Evolutionary conservation across 2,797 vertebrate genomes (phyloP), one percentile per base, ranked within the genome.

Genomic region (Chelon labrosus): DNA sequence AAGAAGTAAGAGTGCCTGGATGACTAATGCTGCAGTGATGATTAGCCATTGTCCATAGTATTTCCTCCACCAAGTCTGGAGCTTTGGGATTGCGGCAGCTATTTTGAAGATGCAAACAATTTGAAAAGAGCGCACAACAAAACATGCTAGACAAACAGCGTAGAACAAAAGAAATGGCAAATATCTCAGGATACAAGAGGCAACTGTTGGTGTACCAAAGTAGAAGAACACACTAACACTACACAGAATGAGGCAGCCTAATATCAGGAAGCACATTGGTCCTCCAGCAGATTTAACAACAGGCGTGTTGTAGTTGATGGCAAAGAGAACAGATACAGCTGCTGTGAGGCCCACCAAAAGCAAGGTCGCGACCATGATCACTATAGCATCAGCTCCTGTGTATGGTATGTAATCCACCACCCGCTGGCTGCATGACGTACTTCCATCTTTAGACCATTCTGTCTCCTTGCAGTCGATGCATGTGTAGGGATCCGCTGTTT

Each of bases 81-180:
- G 58, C 0, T 58, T 86, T 0, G 95, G 96, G 14, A 91, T 89
- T 63, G 88, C 94, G 3, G 87, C 58, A 0, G 94, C 93, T 64
- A 96, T 94, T 92, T 96, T 97, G 85, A 97, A 97, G 81, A 96
- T 91, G 67, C 92, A 93, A 66, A 97, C 78, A 25, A 97, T 92
- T 76, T 97, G 97, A 87, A 97, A 96, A 17, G 95, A 95, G 44
- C 93, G 95, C 0, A 96, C 93, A 0, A 89, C 91, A 75, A 97
- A 89, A 53, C 96, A 96, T 0, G 94, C 93, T 0, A 97, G 84
- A 83, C 95, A 96, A 38, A 92, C 4, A 0, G 92, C 83, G 79
- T 93, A 94, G 72, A 95, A 90, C 41, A 96, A 31, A 13, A 70
- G 0, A 22, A 94, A 96, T 4, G 94, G 75, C 0, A 89, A 73